These are phyloP conservation scores for Eilema griseolum DNA, from an alignment of 2,888 invertebrate species.

Conservation along the genomic window DNA sequence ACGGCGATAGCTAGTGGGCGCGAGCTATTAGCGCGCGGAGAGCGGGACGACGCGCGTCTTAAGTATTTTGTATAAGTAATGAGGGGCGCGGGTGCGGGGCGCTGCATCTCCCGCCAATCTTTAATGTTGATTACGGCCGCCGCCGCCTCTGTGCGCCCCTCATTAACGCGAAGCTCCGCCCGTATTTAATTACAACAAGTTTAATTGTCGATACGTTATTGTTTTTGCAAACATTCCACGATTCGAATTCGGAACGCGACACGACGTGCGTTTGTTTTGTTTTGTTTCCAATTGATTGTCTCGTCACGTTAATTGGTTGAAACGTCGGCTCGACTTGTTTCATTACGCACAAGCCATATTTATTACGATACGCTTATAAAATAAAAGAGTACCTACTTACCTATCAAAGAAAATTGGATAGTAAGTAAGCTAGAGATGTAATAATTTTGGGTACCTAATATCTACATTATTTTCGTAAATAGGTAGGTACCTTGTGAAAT, in stretches of 20 bases:
- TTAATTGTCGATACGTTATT: slow-evolving; percentile 75
- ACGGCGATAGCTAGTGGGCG: slow-evolving; percentile 86
- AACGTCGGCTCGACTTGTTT: slow-evolving; percentile 30
- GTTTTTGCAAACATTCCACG: slow-evolving; percentile 69
- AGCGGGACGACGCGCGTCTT: slow-evolving; percentile 88
- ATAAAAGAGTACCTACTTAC: background rate
- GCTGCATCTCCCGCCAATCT: slow-evolving; percentile 87
- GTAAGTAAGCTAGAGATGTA: too few species aligned
- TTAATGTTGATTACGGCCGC: slow-evolving; percentile 85
- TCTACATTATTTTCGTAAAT: too few species aligned
- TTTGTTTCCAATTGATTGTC: slow-evolving; percentile 57
- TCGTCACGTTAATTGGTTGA: slow-evolving; percentile 65
- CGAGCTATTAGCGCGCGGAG: slow-evolving; percentile 90
- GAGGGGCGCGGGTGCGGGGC: slow-evolving; percentile 85
- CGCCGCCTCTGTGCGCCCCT: slow-evolving; percentile 84
- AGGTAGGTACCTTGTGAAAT: too few species aligned
- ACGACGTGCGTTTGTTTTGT: slow-evolving; percentile 49
- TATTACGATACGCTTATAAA: slow-evolving; percentile 7
- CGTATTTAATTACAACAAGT: slow-evolving; percentile 81
- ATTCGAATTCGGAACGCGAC: slow-evolving; percentile 57
- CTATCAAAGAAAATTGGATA: too few species aligned
- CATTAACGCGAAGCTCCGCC: slow-evolving; percentile 85
- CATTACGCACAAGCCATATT: slow-evolving; percentile 22
- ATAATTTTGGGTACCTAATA: too few species aligned
- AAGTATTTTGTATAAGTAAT: slow-evolving; percentile 88